phyloP scores from a whole-genome alignment of 1,140 invertebrate genomes.

The Drosophila murphyi region DNA sequence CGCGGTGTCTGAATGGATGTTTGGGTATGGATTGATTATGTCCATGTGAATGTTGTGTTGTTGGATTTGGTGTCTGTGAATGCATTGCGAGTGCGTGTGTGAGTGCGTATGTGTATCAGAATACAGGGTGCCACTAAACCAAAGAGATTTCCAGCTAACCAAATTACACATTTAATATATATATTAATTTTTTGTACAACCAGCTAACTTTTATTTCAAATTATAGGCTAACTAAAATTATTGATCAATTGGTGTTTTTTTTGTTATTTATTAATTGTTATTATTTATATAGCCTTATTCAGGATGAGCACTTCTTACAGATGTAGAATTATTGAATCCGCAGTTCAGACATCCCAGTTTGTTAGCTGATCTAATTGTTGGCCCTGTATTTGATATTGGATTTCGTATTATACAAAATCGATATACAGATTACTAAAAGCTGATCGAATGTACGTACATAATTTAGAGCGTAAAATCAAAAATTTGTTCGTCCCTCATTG shows the following conservation, averaged over 20 bases:
- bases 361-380: too few relatives aligned
- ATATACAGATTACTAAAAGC: conserved; percentile 38
- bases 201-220: too few relatives aligned
- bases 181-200: too few relatives aligned
- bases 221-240: too few relatives aligned
- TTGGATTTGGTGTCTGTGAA: conserved; percentile 52
- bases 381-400: conserved; percentile 25
- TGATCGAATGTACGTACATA: conserved; percentile 57
- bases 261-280: too few relatives aligned
- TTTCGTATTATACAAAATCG: conserved; percentile 8
- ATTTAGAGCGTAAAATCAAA: conserved; percentile 72
- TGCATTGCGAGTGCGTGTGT: conserved; percentile 34
- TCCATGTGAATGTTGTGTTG: conserved; percentile 12
- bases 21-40: conserved; percentile 10
- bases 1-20: conserved; percentile 30
- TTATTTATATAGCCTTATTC: too few relatives aligned
- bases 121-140: conserved; percentile 26
- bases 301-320: too few relatives aligned
- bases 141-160: background rate
- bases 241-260: too few relatives aligned
- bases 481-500: conserved; percentile 66
- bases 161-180: too few relatives aligned
- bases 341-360: too few relatives aligned
- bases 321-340: too few relatives aligned
- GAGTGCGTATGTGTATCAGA: conserved; percentile 1